phyloP scores from a whole-genome alignment of 2,113 vertebrate genomes.

The Orthonyx spaldingii region DNA sequence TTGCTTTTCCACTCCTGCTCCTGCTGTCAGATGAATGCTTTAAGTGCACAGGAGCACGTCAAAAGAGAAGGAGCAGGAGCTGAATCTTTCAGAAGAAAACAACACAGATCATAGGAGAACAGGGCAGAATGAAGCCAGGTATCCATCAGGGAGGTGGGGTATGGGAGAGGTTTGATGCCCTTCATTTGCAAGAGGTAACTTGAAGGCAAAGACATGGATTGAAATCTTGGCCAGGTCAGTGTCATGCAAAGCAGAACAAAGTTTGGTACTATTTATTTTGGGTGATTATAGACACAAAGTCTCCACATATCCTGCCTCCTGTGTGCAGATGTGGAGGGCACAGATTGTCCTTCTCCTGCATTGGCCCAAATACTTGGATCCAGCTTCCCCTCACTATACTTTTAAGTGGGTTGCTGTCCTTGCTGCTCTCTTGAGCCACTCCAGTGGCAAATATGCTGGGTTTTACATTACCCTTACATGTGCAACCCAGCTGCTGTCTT shows the following conservation, averaged over 20 bases:
- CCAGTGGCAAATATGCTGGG: neutral
- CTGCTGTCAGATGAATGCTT: neutral
- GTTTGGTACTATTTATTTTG: neutral
- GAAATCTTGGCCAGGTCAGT: neutral
- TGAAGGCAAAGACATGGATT: neutral
- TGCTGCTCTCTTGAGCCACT: neutral
- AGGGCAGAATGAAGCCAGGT: neutral
- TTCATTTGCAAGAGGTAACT: neutral
- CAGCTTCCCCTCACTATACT: neutral
- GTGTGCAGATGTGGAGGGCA: neutral
- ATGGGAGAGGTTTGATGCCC: neutral
- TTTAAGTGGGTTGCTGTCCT: neutral
- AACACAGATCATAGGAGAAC: neutral
- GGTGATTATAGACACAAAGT: neutral
- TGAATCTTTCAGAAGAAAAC: neutral
- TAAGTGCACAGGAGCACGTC: neutral
- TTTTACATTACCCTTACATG: neutral
- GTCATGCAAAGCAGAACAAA: neutral
- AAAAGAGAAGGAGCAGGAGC: neutral
- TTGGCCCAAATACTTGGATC: neutral
- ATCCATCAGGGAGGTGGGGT: neutral
- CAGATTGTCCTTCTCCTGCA: accelerated
- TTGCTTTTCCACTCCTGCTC: neutral
- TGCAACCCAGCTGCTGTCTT: neutral
- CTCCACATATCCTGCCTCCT: neutral